Conservation (phyloP, 1,140 invertebrate species). For the Prorops nasuta region DNA sequence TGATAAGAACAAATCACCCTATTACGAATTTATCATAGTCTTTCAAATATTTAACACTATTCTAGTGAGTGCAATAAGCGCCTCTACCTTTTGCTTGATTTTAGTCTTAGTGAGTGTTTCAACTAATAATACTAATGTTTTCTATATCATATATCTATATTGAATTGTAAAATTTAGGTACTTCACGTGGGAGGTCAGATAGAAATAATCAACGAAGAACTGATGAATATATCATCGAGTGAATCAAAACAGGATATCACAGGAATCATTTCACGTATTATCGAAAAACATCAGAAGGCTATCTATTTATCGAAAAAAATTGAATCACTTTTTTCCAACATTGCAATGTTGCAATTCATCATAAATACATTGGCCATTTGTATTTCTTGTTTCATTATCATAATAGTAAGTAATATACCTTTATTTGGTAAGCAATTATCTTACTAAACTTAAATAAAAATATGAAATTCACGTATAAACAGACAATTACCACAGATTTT, state of each 20-base stretch:
- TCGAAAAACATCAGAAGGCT: slow-evolving; percentile 9
- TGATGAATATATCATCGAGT: neutral
- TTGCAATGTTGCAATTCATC: slow-evolving; percentile 6
- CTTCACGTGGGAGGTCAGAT: slow-evolving; percentile 14
- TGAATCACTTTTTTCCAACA: slow-evolving; percentile 4
- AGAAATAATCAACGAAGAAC: slow-evolving; percentile 8
- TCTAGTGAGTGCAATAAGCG: too few species aligned
- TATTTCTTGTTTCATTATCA: slow-evolving; percentile 6
- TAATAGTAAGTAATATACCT: slow-evolving; percentile 7
- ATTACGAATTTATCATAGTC: slow-evolving; percentile 6
- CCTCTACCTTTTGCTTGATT: too few species aligned
- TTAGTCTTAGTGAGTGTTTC: too few species aligned
- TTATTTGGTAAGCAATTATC: too few species aligned
- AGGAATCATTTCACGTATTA: neutral
- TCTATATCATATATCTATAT: too few species aligned
- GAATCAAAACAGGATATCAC: neutral
- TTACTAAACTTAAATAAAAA: neutral
- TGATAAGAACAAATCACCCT: neutral
- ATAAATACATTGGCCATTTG: slow-evolving; percentile 7
- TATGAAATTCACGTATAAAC: neutral
- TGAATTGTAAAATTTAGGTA: too few species aligned
- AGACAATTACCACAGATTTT: neutral
- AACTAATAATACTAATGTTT: too few species aligned
- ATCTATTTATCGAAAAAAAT: slow-evolving; percentile 3
- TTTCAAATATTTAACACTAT: too few species aligned